These are phyloP conservation scores for Bungarus multicinctus DNA, from an alignment of 2,113 vertebrate genomes.

Conservation along the genomic window DNA sequence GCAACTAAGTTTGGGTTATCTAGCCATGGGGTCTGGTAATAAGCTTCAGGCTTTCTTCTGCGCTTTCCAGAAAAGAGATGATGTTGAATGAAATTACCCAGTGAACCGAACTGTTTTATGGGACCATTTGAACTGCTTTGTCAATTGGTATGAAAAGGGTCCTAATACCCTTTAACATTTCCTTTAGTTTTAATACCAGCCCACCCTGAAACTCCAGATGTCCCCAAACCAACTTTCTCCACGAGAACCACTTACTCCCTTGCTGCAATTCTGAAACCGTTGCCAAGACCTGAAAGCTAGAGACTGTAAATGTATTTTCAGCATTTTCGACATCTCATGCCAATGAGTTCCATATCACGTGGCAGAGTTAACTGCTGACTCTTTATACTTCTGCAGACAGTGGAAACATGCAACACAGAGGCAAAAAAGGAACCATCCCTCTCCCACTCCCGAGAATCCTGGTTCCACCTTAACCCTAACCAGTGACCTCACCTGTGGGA, in stretches of 20 bases:
- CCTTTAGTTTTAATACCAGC: not conserved
- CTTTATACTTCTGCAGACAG: not conserved
- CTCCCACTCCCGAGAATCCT: not conserved
- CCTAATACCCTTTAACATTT: not conserved
- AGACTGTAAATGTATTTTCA: not conserved
- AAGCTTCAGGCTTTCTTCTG: not conserved
- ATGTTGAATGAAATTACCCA: not conserved
- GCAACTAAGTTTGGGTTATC: not conserved
- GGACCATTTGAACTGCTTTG: not conserved
- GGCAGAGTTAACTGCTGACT: not conserved
- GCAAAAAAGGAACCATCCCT: not conserved
- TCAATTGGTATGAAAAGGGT: not conserved
- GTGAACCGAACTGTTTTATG: not conserved
- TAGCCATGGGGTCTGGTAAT: not conserved
- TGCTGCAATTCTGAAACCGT: not conserved
- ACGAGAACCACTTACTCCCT: not conserved
- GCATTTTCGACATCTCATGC: not conserved
- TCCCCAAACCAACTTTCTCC: not conserved
- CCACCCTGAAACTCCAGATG: not conserved
- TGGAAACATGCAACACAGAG: not conserved
- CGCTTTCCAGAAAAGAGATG: not conserved
- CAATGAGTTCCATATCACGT: not conserved
- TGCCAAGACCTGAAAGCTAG: not conserved
- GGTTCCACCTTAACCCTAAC: conserved; percentile 21
- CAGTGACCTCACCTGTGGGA: conserved; percentile 10